Percentiles rank a stretch among this genome's conserved stretches.
phyloP scores from a whole-genome alignment of 2,113 vertebrate species.

The Felis chaus region DNA sequence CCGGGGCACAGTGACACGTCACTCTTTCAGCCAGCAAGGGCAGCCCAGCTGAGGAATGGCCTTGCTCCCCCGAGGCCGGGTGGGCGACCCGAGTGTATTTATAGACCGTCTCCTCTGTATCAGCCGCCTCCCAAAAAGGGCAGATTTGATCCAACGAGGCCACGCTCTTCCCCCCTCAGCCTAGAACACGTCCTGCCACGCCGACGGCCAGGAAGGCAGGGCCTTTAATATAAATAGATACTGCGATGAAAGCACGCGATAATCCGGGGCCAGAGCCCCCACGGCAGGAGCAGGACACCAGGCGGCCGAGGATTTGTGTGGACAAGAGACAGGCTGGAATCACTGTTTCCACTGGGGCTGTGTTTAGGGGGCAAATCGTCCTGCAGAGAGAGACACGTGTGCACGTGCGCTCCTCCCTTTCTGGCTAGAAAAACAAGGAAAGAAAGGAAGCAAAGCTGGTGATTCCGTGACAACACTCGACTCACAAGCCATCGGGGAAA shows the following conservation, averaged over 20 bases:
- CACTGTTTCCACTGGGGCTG: fast-evolving
- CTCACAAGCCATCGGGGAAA: neutral
- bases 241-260: fast-evolving
- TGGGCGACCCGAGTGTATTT: neutral
- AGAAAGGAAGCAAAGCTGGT: neutral
- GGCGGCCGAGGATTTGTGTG: fast-evolving
- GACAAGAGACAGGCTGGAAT: fast-evolving
- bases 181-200: neutral
- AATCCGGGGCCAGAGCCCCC: neutral
- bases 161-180: constrained; percentile 51
- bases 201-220: neutral
- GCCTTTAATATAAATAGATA: neutral
- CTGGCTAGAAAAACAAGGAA: neutral
- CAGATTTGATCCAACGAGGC: constrained; percentile 6
- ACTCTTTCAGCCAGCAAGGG: neutral
- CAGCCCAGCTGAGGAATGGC: neutral
- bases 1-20: neutral
- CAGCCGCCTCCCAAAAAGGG: neutral
- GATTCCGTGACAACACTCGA: fast-evolving
- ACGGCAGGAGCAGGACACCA: fast-evolving
- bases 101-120: neutral
- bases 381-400: neutral
- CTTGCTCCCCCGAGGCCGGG: neutral
- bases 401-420: no score
- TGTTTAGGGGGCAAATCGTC: neutral